phyloP scores from a whole-genome alignment of 2,797 vertebrate genomes.

The Trichosurus vulpecula region DNA sequence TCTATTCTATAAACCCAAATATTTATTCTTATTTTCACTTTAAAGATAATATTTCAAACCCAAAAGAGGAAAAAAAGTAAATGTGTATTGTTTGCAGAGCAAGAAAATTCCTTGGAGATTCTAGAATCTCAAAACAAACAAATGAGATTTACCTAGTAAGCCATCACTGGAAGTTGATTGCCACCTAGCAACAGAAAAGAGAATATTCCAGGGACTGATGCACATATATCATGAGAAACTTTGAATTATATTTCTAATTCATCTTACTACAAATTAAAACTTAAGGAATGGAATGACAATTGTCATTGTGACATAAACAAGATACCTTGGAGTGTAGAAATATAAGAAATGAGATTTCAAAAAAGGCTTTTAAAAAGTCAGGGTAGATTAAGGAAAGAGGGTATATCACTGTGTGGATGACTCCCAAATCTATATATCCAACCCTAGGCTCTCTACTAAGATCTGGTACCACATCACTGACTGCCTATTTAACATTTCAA shows the following conservation, averaged over 20 bases:
- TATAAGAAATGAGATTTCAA: slow-evolving; percentile 4
- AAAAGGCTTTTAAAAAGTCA: background rate
- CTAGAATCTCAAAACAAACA: background rate
- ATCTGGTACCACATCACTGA: background rate
- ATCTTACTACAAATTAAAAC: background rate
- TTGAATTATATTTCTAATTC: background rate
- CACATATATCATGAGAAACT: background rate
- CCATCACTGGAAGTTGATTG: slow-evolving; percentile 40
- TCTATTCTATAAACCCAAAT: background rate
- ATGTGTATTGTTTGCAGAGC: background rate
- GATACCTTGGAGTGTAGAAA: slow-evolving; percentile 6
- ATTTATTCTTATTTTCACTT: slow-evolving; percentile 2
- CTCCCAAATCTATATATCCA: background rate
- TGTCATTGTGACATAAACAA: slow-evolving; percentile 21
- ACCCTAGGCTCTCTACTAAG: background rate
- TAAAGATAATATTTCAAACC: slow-evolving; percentile 33
- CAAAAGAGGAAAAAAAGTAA: background rate
- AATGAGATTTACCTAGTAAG: background rate
- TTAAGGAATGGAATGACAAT: background rate
- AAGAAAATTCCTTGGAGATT: background rate
- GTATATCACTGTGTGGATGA: background rate
- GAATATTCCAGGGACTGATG: slow-evolving; percentile 55
- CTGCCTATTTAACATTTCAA: background rate
- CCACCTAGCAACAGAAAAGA: slow-evolving; percentile 66
- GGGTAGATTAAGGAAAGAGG: background rate